phyloP scores from a whole-genome alignment of 2,888 invertebrate genomes.

The Nephrotoma flavescens region DNA sequence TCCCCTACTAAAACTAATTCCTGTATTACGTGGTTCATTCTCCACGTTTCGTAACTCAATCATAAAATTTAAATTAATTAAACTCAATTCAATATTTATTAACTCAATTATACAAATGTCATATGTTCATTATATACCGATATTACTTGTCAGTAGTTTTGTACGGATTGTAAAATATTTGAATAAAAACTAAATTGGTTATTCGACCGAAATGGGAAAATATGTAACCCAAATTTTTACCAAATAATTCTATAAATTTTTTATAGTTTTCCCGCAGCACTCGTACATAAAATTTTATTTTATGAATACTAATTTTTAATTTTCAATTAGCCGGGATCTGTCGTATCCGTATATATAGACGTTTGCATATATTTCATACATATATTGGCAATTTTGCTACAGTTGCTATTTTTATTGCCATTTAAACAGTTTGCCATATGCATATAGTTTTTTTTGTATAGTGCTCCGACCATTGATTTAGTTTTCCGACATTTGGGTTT shows the following conservation, averaged over 20 bases:
- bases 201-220: neutral
- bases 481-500: neutral
- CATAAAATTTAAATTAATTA: too few species aligned
- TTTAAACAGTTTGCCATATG: neutral
- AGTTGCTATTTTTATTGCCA: neutral
- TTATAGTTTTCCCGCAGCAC: neutral
- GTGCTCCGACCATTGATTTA: neutral
- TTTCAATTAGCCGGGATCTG: neutral
- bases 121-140: neutral
- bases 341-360: neutral
- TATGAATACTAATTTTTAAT: neutral
- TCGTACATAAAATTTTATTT: neutral
- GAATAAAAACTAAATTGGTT: neutral
- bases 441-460: neutral
- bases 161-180: neutral
- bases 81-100: neutral
- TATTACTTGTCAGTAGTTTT: neutral
- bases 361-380: neutral
- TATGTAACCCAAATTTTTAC: neutral
- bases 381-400: neutral
- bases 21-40: too few species aligned
- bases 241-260: neutral
- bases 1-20: too few species aligned
- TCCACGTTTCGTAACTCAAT: too few species aligned
- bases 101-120: neutral